Base-by-base conservation (phyloP, 2,113 vertebrate genomes). In the Syngnathus scovelli region DNA sequence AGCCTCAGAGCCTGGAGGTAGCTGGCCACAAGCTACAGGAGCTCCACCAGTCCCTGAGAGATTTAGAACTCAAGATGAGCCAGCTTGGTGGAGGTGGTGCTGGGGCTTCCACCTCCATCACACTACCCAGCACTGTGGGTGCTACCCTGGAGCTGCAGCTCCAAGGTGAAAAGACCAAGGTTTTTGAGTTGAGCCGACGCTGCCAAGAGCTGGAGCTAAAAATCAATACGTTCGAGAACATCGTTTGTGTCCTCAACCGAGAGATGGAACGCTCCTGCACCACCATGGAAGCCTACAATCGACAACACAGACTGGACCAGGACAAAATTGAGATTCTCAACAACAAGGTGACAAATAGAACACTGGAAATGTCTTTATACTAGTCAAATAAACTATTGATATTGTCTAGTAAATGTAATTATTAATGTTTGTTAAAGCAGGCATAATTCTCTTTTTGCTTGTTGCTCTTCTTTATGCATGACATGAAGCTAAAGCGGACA, bases 211-310 rank as follows among this genome's bases (percentile, higher is more conserved):
- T 98, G 33, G 95, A 98, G 83, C 90, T 92, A 71, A 98, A 96
- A 80, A 92, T 93, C 0, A 83, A 87, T 80, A 96, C 96, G 3
- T 96, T 99, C 1, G 97, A 99, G 89, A 98, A 98, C 90, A 98
- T 98, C 0, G 94, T 98, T 7, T 96, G 96, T 0, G 95, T 99
- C 69, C 93, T 98, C 33, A 98, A 98, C 83, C 91, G 94, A 3
- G 97, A 98, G 83, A 94, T 98, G 88, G 96, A 98, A 81, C 84
- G 94, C 64, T 93, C 93, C 15, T 92, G 94, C 16, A 82, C 93
- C 73, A 92, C 92, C 0, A 93, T 93, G 0, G 95, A 96, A 81
- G 95, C 95, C 33, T 94, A 93, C 54, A 92, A 92, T 71, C 93
- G 92, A 15, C 97, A 98, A 43, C 96, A 96, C 43, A 90, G 91